Base-by-base conservation (phyloP, 2,113 vertebrate species). In the Oncorhynchus mykiss region DNA sequence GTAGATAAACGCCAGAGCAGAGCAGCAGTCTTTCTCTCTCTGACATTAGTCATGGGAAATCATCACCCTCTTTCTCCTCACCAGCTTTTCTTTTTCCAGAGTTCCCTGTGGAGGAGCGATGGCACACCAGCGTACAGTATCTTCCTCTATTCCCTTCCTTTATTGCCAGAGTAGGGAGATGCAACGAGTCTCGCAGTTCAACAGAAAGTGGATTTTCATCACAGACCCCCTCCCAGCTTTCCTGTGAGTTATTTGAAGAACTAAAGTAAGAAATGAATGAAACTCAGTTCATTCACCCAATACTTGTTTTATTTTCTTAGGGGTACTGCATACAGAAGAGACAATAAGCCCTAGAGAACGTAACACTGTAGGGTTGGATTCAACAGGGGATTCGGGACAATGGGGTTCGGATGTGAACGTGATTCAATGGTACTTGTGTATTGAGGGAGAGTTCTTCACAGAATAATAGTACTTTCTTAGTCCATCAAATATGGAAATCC, bases 1-100 rank as follows among this genome's bases (percentile, higher is more conserved):
- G 81, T 82, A 86, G 85, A 88, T 89, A 84, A 85, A 85, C 87
- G 76, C 73, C 81, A 78, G 83, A 64, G 72, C 76, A 12, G 83
- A 12, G 83, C 68, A 82, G 67, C 39, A 78, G 72, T 81, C 81
- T 78, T 90, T 89, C 85, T 88, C 83, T 80, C 82, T 76, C 73
- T 86, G 80, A 81, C 81, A 84, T 87, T 90, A 87, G 80, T 81
- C 81, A 84, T 86, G 90, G 87, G 83, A 84, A 82, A 78, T 80
- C 83, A 84, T 88, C 88, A 89, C 85, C 82, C 86, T 77, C 8
- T 60, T 73, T 82, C 80, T 79, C 79, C 77, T 80, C 70, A 1
- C 48, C 54, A 34, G 9, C 16, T 48, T 71, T 39, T 49, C 11
- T 73, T 39, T 70, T 48, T 48, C n/a, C 82, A 75, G 24, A 5